A percentile compares a stretch with the other conserved stretches of the same genome.
Conservation (phyloP, 2,113 vertebrate genomes). For the Microtus pennsylvanicus region DNA sequence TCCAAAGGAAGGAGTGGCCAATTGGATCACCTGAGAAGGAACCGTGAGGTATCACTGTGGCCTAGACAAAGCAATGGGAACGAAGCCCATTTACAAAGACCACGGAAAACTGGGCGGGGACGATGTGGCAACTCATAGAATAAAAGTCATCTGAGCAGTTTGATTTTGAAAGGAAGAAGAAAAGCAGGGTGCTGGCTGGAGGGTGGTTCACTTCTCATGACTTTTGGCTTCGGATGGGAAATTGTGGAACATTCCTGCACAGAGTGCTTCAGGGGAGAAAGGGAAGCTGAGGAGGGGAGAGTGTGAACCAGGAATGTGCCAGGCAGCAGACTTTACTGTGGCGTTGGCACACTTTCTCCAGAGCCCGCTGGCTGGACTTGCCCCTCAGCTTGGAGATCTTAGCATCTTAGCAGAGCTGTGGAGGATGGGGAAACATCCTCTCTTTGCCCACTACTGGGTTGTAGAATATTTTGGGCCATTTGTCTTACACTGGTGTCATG, state of each 20-base stretch:
- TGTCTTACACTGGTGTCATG: not conserved
- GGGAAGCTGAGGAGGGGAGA: not conserved
- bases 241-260: too few species aligned
- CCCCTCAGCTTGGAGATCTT: not conserved
- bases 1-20: not conserved
- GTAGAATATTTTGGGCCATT: not conserved
- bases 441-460: not conserved
- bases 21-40: not conserved
- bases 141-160: conserved; percentile 16
- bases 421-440: not conserved
- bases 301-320: fast-evolving
- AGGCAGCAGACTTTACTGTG: not conserved
- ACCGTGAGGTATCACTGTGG: not conserved
- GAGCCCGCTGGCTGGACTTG: not conserved
- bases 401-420: not conserved
- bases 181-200: not conserved
- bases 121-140: not conserved
- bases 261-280: not conserved
- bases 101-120: not conserved
- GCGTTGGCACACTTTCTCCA: too few species aligned
- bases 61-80: not conserved
- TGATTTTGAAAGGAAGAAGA: not conserved
- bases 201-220: not conserved
- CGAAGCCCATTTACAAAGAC: not conserved
- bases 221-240: not conserved